These are phyloP conservation scores for Takifugu bimaculatus DNA, from an alignment of 2,113 vertebrate species.

Conservation along the genomic window DNA sequence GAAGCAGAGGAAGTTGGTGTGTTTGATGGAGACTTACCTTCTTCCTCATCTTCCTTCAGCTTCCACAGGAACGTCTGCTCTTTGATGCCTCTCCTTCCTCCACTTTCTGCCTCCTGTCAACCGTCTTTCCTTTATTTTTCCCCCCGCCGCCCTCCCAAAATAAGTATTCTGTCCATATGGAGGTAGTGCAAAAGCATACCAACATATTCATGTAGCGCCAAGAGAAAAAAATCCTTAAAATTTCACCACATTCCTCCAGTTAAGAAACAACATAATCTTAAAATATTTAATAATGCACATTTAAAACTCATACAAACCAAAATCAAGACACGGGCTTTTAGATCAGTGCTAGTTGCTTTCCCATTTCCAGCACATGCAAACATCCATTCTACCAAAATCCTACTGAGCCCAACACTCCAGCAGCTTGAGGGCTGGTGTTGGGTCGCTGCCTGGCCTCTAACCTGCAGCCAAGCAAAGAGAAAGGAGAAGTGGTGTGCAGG, in stretches of 20 bases:
- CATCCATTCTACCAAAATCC: background rate
- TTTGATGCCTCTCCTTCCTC: slow-evolving; percentile 56
- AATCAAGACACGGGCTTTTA: too few relatives aligned
- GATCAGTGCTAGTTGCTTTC: too few relatives aligned
- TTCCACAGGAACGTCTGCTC: slow-evolving; percentile 51
- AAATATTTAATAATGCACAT: too few relatives aligned
- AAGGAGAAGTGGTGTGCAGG: slow-evolving; percentile 31
- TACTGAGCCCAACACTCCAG: background rate
- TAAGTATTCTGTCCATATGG: slow-evolving; percentile 53
- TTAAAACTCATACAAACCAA: too few relatives aligned
- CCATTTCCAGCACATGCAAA: too few relatives aligned
- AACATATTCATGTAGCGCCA: background rate
- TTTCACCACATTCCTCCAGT: too few relatives aligned
- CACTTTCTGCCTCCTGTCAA: slow-evolving; percentile 50
- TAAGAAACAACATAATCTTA: too few relatives aligned
- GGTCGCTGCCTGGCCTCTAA: slow-evolving; percentile 5
- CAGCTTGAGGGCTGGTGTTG: slow-evolving; percentile 1
- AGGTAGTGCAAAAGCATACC: slow-evolving; percentile 47
- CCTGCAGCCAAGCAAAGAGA: slow-evolving; percentile 11
- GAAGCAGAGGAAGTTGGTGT: slow-evolving; percentile 54
- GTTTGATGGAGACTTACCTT: slow-evolving; percentile 66
- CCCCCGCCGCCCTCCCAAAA: slow-evolving; percentile 26
- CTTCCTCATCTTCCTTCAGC: slow-evolving; percentile 56
- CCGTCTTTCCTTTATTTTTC: slow-evolving; percentile 31
- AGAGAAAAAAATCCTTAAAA: background rate